These are phyloP conservation scores for Polietes domitor DNA, from an alignment of 2,888 invertebrate species.

Conservation along the genomic window DNA sequence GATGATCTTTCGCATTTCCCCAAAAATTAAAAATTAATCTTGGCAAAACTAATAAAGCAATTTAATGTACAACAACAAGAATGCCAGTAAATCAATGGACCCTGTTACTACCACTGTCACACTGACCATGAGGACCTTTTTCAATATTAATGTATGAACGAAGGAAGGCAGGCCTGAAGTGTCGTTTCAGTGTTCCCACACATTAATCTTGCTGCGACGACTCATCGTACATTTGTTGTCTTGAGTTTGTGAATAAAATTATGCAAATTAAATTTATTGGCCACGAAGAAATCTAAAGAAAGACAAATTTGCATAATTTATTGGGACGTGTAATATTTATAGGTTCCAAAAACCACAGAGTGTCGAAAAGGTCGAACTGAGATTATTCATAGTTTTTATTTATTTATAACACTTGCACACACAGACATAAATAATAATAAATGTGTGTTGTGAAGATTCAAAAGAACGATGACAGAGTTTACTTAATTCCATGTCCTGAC, in stretches of 20 bases:
- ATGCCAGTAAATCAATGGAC: not conserved
- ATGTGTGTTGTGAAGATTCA: too few species aligned
- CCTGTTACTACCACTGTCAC: too few species aligned
- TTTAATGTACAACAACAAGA: too few species aligned
- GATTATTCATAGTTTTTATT: too few species aligned
- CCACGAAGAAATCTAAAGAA: too few species aligned
- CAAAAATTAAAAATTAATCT: slow-evolving; percentile 13
- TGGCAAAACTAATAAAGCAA: not conserved
- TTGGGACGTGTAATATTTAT: not conserved
- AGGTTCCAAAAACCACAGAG: too few species aligned
- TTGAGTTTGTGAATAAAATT: slow-evolving; percentile 9
- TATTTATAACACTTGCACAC: too few species aligned
- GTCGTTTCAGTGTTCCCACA: not conserved
- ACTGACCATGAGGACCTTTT: not conserved
- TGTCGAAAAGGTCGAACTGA: too few species aligned
- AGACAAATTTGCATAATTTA: not conserved
- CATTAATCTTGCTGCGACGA: slow-evolving; percentile 14
- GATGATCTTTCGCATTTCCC: too few species aligned
- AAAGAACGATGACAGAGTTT: too few species aligned
- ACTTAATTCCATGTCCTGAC: too few species aligned
- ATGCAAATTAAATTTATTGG: slow-evolving; percentile 12
- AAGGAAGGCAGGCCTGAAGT: not conserved
- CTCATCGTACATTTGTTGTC: not conserved
- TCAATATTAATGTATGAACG: not conserved
- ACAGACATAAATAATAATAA: too few species aligned